Conservation (phyloP, 2,797 vertebrate genomes). For the Semotilus atromaculatus region DNA sequence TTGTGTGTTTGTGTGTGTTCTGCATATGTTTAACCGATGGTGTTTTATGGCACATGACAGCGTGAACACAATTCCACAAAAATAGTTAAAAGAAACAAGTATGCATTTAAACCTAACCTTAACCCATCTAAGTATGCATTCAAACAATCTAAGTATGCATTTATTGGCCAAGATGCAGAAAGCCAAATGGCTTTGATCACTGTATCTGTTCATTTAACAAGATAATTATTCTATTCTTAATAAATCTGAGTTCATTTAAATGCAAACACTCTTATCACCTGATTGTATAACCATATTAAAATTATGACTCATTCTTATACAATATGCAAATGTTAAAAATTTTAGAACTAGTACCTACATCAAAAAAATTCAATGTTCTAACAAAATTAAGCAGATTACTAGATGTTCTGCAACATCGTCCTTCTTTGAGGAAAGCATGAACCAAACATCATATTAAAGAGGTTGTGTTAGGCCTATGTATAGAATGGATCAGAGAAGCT, state of each 20-base stretch:
- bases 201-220: background rate
- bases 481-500: background rate
- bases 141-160: too few relatives aligned
- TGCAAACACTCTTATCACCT: slow-evolving; percentile 27
- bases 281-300: slow-evolving; percentile 21
- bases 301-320: background rate
- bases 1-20: background rate
- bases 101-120: too few relatives aligned
- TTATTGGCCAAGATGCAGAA: too few relatives aligned
- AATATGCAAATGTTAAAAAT: background rate
- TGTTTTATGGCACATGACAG: background rate
- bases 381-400: background rate
- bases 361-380: background rate
- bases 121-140: too few relatives aligned
- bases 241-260: slow-evolving; percentile 35
- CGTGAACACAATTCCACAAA: background rate
- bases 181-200: too few relatives aligned
- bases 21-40: background rate
- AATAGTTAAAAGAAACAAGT: background rate
- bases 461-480: background rate
- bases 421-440: background rate
- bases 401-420: background rate
- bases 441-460: background rate
- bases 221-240: background rate
- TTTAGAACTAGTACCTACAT: background rate